Conservation (phyloP, 2,888 invertebrate species). For the Cheilosia soror region DNA sequence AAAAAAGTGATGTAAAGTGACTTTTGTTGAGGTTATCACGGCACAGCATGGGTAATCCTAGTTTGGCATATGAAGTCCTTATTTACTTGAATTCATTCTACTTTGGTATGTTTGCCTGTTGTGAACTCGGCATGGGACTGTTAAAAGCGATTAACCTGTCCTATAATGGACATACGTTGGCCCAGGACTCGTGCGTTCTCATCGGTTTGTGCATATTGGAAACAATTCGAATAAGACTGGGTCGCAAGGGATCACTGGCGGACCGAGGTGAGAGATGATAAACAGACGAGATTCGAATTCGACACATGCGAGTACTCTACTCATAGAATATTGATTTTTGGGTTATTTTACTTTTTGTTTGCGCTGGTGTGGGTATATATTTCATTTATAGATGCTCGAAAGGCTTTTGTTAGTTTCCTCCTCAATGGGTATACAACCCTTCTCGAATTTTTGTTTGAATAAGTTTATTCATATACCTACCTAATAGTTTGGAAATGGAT, state of each 20-base stretch:
- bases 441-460: conserved; percentile 24
- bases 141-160: conserved; percentile 92
- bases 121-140: conserved; percentile 91
- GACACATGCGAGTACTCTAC: neutral
- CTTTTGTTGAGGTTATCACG: conserved; percentile 14
- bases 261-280: conserved; percentile 80
- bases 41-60: conserved; percentile 87
- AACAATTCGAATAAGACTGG: conserved; percentile 91
- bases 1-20: conserved; percentile 40
- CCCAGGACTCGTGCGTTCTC: conserved; percentile 92
- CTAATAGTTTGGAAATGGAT: neutral
- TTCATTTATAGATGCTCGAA: conserved; percentile 17
- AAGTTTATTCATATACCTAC: neutral
- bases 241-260: conserved; percentile 88
- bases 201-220: conserved; percentile 91
- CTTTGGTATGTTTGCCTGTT: conserved; percentile 93
- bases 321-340: conserved; percentile 34
- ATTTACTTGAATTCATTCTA: conserved; percentile 94
- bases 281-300: conserved; percentile 18
- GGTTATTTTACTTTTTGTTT: neutral
- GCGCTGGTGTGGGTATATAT: neutral
- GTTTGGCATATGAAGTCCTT: conserved; percentile 92
- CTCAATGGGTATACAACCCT: conserved; percentile 3
- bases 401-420: conserved; percentile 24
- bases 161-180: conserved; percentile 89